Evolutionary conservation across 1,140 invertebrate genomes (phyloP).

Genomic region (Melitaea cinxia): DNA sequence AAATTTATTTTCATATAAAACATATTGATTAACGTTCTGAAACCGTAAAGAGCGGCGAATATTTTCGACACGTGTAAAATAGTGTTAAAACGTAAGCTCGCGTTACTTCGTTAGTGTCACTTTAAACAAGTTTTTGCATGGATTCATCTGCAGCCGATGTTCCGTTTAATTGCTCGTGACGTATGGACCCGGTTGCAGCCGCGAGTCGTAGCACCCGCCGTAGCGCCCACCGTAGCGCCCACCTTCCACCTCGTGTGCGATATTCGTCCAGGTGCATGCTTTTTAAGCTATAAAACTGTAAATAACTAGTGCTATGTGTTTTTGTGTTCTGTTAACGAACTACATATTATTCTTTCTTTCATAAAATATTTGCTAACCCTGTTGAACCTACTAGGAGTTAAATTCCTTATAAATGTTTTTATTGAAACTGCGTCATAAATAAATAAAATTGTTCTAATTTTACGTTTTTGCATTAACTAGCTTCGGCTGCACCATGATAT

Average conservation of each 20-base stretch:
- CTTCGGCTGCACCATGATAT: too few relatives aligned
- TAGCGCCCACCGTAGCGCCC: not conserved
- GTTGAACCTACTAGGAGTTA: too few relatives aligned
- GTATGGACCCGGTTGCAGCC: constrained; percentile 8
- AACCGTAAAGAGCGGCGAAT: not conserved
- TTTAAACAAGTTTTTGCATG: constrained; percentile 12
- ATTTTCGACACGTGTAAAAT: constrained; percentile 2
- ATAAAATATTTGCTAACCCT: too few relatives aligned
- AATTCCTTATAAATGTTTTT: too few relatives aligned
- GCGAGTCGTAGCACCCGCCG: not conserved
- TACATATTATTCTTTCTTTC: too few relatives aligned
- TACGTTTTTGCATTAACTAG: too few relatives aligned
- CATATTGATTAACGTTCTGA: not conserved
- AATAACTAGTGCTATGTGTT: too few relatives aligned
- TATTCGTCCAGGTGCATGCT: not conserved
- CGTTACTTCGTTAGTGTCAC: constrained; percentile 12
- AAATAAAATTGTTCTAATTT: too few relatives aligned
- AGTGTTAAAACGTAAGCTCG: not conserved
- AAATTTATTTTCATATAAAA: too few relatives aligned
- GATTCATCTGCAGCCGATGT: constrained; percentile 10
- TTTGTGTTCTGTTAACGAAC: too few relatives aligned
- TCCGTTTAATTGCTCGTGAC: constrained; percentile 21
- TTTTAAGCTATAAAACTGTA: not conserved
- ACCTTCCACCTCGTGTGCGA: not conserved
- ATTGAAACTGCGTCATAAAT: too few relatives aligned